Evolutionary conservation across 2,888 invertebrate species (phyloP).

Genomic region (Polydrusus cervinus): DNA sequence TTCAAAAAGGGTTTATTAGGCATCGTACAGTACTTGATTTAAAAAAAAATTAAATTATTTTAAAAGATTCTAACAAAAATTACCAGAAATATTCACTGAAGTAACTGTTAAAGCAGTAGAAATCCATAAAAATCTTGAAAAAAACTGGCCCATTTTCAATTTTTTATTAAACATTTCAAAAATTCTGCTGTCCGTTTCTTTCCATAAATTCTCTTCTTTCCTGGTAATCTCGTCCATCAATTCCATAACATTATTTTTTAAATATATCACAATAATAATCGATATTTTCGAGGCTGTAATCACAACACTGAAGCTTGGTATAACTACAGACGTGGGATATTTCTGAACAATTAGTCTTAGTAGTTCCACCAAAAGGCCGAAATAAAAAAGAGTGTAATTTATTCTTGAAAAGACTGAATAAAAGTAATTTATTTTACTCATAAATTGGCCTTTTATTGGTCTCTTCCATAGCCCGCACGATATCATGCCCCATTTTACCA

Average conservation of each 20-base stretch:
- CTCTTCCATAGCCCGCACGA: background rate
- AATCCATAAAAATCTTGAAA: background rate
- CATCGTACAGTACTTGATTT: no score
- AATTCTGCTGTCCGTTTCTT: background rate
- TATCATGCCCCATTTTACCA: slow-evolving; percentile 14
- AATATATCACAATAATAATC: background rate
- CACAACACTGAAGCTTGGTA: background rate
- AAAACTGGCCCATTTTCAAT: background rate
- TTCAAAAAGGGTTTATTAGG: no score
- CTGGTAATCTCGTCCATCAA: background rate
- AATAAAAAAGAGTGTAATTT: background rate
- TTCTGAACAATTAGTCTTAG: background rate
- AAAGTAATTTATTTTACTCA: background rate
- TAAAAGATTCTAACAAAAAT: background rate
- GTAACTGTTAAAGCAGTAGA: background rate
- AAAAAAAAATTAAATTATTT: no score
- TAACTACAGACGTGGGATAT: background rate
- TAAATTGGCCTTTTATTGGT: background rate
- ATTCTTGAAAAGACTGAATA: background rate
- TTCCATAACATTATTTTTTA: slow-evolving; percentile 14
- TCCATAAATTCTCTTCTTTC: slow-evolving; percentile 14
- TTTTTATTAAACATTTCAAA: background rate
- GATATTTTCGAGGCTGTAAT: background rate
- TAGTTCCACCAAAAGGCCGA: background rate
- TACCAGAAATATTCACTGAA: slow-evolving; percentile 14